Conservation (phyloP, 1,140 invertebrate genomes). For the Zaprionus tsacasi region DNA sequence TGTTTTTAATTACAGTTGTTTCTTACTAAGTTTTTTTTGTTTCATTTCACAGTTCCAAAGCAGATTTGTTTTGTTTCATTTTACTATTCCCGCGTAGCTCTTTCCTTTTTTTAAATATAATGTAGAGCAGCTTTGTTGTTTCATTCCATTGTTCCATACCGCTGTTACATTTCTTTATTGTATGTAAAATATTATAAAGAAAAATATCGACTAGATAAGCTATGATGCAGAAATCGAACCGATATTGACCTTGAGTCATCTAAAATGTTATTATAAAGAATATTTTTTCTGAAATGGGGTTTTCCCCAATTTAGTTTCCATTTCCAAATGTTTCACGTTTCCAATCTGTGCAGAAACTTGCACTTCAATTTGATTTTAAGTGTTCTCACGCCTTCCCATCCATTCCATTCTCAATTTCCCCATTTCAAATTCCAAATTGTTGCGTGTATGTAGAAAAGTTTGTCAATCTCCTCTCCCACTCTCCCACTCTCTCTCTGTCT, state of each 20-base stretch:
- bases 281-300: no score
- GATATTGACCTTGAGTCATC: no score
- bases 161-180: no score
- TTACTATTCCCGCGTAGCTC: no score
- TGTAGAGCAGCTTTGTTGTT: background rate
- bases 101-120: background rate
- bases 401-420: background rate
- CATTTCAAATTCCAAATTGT: conserved; percentile 2
- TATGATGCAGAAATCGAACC: no score
- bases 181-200: no score
- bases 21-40: background rate
- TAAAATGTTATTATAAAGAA: no score
- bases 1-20: no score
- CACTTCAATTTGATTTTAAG: conserved; percentile 1
- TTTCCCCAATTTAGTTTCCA: background rate
- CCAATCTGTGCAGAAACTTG: background rate
- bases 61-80: background rate
- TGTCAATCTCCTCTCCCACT: background rate
- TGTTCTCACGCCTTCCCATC: background rate
- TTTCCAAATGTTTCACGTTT: background rate
- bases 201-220: no score
- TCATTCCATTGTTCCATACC: background rate
- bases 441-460: conserved; percentile 22
- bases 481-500: background rate
- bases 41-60: background rate